These are phyloP conservation scores for Panurus biarmicus DNA, from an alignment of 2,113 vertebrate genomes.

Conservation along the genomic window DNA sequence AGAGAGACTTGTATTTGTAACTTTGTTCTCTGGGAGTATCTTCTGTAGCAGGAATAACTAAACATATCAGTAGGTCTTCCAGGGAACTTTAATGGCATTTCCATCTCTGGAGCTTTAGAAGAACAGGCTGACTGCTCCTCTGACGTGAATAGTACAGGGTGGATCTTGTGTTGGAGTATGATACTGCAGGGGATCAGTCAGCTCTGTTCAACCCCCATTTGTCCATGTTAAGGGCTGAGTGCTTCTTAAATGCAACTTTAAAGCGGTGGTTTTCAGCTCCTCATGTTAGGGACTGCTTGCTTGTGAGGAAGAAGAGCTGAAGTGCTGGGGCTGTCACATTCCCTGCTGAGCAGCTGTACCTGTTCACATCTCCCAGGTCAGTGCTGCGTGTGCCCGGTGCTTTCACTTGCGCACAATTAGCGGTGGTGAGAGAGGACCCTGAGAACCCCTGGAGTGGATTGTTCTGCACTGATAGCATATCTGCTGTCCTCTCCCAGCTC, in stretches of 20 bases:
- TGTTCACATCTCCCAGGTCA: neutral
- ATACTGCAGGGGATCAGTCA: neutral
- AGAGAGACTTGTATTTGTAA: neutral
- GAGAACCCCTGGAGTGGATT: neutral
- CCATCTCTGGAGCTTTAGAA: neutral
- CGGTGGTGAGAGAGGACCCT: neutral
- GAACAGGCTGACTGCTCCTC: neutral
- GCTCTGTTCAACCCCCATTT: neutral
- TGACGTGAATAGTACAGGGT: neutral
- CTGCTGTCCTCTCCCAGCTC: neutral
- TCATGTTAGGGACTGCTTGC: neutral
- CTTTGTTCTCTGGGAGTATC: neutral
- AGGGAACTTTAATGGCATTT: neutral
- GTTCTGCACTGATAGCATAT: neutral
- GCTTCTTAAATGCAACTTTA: neutral
- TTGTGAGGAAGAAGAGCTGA: neutral
- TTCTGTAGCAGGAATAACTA: neutral
- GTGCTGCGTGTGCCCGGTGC: accelerated
- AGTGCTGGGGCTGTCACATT: neutral
- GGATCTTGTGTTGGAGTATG: neutral
- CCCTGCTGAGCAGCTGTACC: neutral
- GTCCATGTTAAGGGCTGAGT: neutral
- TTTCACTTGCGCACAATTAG: neutral
- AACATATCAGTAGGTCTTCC: neutral
- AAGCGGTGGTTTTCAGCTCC: neutral